A percentile compares a stretch with the other conserved stretches of the same genome.
Evolutionary conservation across 2,797 vertebrate genomes (phyloP).

Genomic region (Lacerta viridis): DNA sequence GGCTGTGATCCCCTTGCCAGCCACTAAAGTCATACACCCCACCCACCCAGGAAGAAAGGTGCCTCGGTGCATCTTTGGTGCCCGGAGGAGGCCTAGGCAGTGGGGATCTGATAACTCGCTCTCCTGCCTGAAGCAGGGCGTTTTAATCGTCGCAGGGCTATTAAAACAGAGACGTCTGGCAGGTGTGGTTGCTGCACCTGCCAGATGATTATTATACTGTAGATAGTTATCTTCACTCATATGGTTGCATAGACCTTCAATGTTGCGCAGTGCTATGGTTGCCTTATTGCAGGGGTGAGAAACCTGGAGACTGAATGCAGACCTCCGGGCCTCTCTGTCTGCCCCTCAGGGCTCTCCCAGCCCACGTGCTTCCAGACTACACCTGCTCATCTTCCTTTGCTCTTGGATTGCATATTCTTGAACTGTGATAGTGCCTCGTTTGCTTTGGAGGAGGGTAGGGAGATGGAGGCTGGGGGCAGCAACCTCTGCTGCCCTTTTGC

Average conservation of each 20-base stretch:
- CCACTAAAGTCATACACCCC: not conserved
- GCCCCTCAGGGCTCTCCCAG: too few species aligned
- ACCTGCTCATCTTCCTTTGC: too few species aligned
- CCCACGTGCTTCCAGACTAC: too few species aligned
- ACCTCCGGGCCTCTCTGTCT: too few species aligned
- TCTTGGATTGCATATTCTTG: too few species aligned
- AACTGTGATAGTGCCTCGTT: too few species aligned
- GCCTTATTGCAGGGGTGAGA: too few species aligned
- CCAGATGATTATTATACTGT: not conserved
- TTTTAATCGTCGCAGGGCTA: not conserved
- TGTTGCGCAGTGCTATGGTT: too few species aligned
- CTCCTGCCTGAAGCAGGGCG: slow-evolving; percentile 1
- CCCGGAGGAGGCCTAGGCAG: not conserved
- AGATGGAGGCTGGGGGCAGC: too few species aligned
- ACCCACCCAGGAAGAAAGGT: not conserved
- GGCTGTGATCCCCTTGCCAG: slow-evolving; percentile 8
- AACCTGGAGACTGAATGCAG: too few species aligned
- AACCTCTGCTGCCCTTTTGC: too few species aligned
- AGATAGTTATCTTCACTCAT: not conserved
- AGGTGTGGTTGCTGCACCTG: slow-evolving; percentile 22
- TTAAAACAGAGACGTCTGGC: slow-evolving; percentile 12
- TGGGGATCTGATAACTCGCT: not conserved
- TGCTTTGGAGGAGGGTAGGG: too few species aligned
- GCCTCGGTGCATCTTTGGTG: not conserved
- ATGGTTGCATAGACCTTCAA: not conserved